Evolutionary conservation across 1,140 invertebrate species (phyloP), one percentile per base, ranked within the genome.

Genomic region (Lordiphosa collinella): DNA sequence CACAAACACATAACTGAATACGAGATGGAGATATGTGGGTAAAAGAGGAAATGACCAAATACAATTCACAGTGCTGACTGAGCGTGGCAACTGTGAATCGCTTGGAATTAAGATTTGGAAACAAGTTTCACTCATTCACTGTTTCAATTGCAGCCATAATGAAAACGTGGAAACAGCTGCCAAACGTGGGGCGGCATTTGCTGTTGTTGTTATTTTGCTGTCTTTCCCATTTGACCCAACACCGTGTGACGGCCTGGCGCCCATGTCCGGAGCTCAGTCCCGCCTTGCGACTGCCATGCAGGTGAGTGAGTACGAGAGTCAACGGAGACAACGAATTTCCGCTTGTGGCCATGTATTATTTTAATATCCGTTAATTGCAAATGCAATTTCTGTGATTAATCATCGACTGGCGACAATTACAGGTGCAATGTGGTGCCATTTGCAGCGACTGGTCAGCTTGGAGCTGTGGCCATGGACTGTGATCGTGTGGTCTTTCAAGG

Each of bases 401-500:
- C 61, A 75, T 52, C 50, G 54, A 57, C 56, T 66, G 65, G 36
- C 74, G 44, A 74, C 79, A 71, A 79, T 80, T 86, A 70, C 62
- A 89, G 88, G 59, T 89, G 88, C 60, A 88, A 88, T 82, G 86
- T 89, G 44, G 88, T 89, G 66, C 84, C 84, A 47, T 89, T 89
- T 64, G 88, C 75, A 41, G 64, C 86, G 35, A 88, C 85, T 52
- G 86, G 84, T 16, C 88, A 89, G 44, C 84, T 89, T 25, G 88
- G 86, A 2, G 86, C 88, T 12, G 88, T 89, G 63, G 88, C 86
- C 62, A 89, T 96, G 90, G 93, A 97, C 85, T 97, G 96, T 86
- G 95, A 97, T 89, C 89, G 92, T 12, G 92, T 96, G 9, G 93
- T 95, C n/a, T 96, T 97, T 61, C 90, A 92, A 12, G 92, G 92